Evolutionary conservation across 92 coral and sea anemone genomes (phyloP), one percentile per base, ranked within the genome.

Genomic region (Epizoanthus ramosus): DNA sequence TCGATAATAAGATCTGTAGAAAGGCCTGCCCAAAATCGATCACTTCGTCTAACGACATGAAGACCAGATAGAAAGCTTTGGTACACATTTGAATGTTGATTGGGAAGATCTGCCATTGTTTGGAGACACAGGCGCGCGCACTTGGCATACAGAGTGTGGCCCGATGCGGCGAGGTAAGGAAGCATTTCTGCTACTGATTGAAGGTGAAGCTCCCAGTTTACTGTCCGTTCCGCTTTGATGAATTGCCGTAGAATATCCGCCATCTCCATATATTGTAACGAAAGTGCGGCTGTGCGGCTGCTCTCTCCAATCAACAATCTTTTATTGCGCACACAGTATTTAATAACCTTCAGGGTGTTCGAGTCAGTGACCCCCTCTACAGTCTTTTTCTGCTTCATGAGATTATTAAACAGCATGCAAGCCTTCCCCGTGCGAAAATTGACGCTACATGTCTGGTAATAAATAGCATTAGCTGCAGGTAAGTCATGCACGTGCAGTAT

Each of bases 251-350:
- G 56, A 7, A 88, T n/a, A n/a, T n/a, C n/a, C n/a, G n/a, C n/a
- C n/a, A n/a, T n/a, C n/a, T n/a, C n/a, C n/a, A n/a, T n/a, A 69
- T 85, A 89, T 86, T 89, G 92, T 9, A 80, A 31, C 91, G 88
- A 83, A 6, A 88, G 50, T 6, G 91, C 88, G 5, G 88, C 64
- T 41, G 88, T 83, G 83, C 85, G 88, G 41, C 83, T 85, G 3
- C 4, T 16, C 12, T 61, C 58, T 37, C 12, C 59, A 7, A 70
- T 23, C 19, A 8, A 17, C 52, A 73, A 45, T 73, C 41, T 70
- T 24, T 22, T 9, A 37, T 52, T 71, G 58, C 47, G 61, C 17
- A 81, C 87, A 70, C 90, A 43, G 47, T 81, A 75, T 75, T 69
- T 3, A 5, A 75, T 75, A 21, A 12, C 22, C 15, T 35, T n/a